Base-by-base conservation (phyloP, 2,888 invertebrate genomes). In the Aelia acuminata region DNA sequence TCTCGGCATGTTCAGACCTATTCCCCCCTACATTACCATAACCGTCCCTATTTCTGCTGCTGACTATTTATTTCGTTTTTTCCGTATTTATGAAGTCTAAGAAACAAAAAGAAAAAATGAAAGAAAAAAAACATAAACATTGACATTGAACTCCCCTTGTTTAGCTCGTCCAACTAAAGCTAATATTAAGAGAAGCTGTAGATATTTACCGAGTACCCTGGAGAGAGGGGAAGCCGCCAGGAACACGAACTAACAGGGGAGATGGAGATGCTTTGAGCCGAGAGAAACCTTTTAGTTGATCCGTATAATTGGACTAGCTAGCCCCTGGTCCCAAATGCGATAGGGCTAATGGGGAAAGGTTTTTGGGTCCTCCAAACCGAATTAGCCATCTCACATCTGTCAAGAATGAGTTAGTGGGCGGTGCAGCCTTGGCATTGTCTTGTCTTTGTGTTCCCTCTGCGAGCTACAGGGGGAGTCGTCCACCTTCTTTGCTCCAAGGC, bases 271-370 rank as follows among this genome's bases (percentile, higher is more conserved):
- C 80, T 47, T 80, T 80, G 39, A 47, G 43, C 35, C 39, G n/a
- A 20, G 11, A 22, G 43, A 8, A 80, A 43, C 43, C 80, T 80
- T 80, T 80, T 80, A 80, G 80, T 80, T 80, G 43, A 80, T 80
- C 80, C 80, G 80, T 80, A 80, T 80, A 80, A 80, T 80, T 80
- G 80, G 80, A 43, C 43, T 1, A 1, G 11, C 3, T 43, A n/a
- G 2, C n/a, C 43, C 75, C 18, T 2, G 63, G 8, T 7, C 80
- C 43, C 80, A 43, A 80, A 80, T n/a, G 80, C 80, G 80, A 80
- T 80, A 80, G 80, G 35, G 43, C 80, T 80, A 80, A 80, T 80
- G 80, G 43, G 80, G 43, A 80, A 80, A 80, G 80, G 80, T 80
- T 80, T 47, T 80, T 80, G 80, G 80, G 7, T 43, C 10, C n/a